Conservation (phyloP, 2,888 invertebrate genomes). For the Lepidochitona cinerea region DNA sequence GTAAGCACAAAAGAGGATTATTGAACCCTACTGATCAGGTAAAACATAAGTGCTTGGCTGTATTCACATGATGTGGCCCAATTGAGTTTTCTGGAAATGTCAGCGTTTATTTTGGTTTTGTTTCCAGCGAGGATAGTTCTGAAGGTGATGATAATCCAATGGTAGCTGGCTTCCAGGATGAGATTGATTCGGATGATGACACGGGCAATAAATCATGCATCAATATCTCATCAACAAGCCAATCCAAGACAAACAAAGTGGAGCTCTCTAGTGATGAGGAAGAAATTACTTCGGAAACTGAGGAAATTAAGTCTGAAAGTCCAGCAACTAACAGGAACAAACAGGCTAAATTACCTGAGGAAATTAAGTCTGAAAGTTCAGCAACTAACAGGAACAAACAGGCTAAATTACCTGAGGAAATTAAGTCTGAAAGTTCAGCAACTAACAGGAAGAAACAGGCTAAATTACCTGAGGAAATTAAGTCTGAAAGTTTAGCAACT, state of each 20-base stretch:
- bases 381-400: background rate
- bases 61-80: too few species aligned
- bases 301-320: slow-evolving; percentile 36
- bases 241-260: slow-evolving; percentile 12
- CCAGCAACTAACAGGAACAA: slow-evolving; percentile 21
- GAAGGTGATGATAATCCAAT: slow-evolving; percentile 67
- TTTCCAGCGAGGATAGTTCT: slow-evolving; percentile 4
- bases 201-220: slow-evolving; percentile 12
- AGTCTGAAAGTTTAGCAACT: background rate
- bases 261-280: slow-evolving; percentile 55
- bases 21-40: too few species aligned
- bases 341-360: slow-evolving; percentile 44
- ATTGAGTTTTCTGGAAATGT: too few species aligned
- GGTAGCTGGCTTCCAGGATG: slow-evolving; percentile 87
- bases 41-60: too few species aligned
- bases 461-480: background rate
- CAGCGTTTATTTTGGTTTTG: too few species aligned
- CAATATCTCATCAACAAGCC: background rate
- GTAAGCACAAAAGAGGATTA: too few species aligned
- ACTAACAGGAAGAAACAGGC: background rate
- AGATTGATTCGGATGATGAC: slow-evolving; percentile 80
- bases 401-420: background rate
- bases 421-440: background rate
- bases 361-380: slow-evolving; percentile 33
- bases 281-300: slow-evolving; percentile 19